phyloP scores from a whole-genome alignment of 2,113 vertebrate genomes.

The Cercopithecus mona region DNA sequence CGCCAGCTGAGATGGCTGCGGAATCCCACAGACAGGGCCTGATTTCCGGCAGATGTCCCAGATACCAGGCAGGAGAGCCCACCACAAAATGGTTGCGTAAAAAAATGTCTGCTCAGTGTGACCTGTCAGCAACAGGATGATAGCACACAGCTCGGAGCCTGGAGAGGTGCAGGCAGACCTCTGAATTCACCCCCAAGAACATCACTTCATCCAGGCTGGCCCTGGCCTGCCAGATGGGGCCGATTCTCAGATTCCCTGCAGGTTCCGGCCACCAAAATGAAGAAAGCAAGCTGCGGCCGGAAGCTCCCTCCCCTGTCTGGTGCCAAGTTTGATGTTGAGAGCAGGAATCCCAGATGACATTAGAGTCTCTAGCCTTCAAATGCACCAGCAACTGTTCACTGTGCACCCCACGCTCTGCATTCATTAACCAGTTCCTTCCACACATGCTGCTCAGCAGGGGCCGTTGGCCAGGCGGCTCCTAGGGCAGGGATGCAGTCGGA shows the following conservation, averaged over 20 bases:
- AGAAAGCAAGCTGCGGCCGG: rapidly evolving
- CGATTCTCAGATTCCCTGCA: neutral
- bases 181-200: slow-evolving; percentile 50
- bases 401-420: rapidly evolving
- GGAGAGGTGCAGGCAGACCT: slow-evolving; percentile 49
- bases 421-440: neutral
- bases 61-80: slow-evolving; percentile 85
- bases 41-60: slow-evolving; percentile 96
- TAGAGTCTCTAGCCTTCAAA: neutral
- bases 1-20: slow-evolving; percentile 85
- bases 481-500: rapidly evolving
- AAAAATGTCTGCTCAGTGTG: slow-evolving; percentile 76
- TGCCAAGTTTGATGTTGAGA: neutral
- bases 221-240: neutral
- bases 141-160: slow-evolving; percentile 28
- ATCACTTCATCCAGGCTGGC: neutral
- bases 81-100: slow-evolving; percentile 91
- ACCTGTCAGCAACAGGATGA: slow-evolving; percentile 65
- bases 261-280: rapidly evolving
- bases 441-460: rapidly evolving
- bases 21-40: slow-evolving; percentile 92
- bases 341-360: neutral
- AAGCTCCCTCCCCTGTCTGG: rapidly evolving
- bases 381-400: rapidly evolving
- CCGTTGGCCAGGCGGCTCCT: no score